Percentiles rank a stretch among this genome's conserved stretches.
Conservation (phyloP, 2,113 vertebrate species). For the Triplophysa rosa region DNA sequence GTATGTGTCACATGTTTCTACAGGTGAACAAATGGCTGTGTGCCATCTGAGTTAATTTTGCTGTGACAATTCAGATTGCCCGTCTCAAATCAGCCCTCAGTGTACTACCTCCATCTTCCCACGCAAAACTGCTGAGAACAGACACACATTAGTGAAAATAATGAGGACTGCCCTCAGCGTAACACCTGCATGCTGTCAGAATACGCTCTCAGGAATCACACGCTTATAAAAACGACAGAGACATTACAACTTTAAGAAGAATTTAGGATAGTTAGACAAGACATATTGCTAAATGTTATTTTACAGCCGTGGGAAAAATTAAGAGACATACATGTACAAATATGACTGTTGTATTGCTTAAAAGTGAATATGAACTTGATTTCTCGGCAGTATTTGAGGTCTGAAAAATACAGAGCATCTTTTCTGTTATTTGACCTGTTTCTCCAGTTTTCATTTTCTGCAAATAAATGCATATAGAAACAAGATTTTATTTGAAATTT, state of each 20-base stretch:
- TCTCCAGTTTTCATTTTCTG: too few relatives aligned
- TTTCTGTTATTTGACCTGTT: too few relatives aligned
- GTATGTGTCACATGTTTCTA: constrained; percentile 15
- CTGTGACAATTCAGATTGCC: constrained; percentile 23
- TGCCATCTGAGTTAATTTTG: neutral
- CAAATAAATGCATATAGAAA: too few relatives aligned
- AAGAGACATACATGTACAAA: too few relatives aligned
- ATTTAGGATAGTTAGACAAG: neutral
- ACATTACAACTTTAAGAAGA: neutral
- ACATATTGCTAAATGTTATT: neutral
- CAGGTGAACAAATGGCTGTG: constrained; percentile 1
- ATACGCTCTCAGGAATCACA: constrained; percentile 15
- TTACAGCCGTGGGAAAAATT: neutral
- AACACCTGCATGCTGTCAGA: constrained; percentile 36
- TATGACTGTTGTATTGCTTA: too few relatives aligned
- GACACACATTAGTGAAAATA: constrained; percentile 34
- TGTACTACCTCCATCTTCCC: constrained; percentile 11
- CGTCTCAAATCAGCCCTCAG: constrained; percentile 14
- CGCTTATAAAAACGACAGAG: neutral
- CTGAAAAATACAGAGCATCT: too few relatives aligned
- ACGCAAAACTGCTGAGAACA: constrained; percentile 5
- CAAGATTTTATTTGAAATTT: too few relatives aligned
- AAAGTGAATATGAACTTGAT: too few relatives aligned
- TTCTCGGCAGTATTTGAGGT: too few relatives aligned
- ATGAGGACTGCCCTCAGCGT: constrained; percentile 40